A percentile compares a stretch with the other conserved stretches of the same genome.
Conservation (phyloP, 2,113 vertebrate genomes). For the Ploceus nigricollis region DNA sequence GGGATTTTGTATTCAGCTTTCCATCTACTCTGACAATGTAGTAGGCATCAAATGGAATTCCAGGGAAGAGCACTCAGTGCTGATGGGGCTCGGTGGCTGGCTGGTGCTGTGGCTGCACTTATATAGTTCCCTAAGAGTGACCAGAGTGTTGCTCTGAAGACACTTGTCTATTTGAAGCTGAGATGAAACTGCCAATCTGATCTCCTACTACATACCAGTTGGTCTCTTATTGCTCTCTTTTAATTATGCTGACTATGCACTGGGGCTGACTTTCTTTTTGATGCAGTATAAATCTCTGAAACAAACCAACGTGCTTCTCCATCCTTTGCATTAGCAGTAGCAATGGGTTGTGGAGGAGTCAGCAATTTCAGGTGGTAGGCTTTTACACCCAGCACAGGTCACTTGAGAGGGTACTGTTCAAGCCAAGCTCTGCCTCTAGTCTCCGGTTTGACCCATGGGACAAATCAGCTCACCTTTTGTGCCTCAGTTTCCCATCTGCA, state of each 20-base stretch:
- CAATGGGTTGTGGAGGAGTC: neutral
- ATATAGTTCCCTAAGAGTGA: neutral
- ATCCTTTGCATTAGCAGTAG: neutral
- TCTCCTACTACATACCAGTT: neutral
- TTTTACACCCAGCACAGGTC: neutral
- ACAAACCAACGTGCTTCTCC: fast-evolving
- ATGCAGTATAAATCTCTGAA: neutral
- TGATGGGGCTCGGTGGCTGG: fast-evolving
- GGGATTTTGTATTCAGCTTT: neutral
- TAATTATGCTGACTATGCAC: neutral
- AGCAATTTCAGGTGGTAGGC: neutral
- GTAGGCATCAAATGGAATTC: neutral
- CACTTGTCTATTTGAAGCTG: neutral
- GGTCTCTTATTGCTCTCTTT: neutral
- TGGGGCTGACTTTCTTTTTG: neutral
- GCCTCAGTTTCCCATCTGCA: neutral
- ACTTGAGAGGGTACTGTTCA: neutral
- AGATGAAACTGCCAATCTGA: neutral
- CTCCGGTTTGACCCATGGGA: neutral
- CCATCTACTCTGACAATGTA: fast-evolving
- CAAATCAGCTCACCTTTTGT: neutral
- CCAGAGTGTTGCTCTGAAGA: neutral
- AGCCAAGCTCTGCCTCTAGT: neutral
- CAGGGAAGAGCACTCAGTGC: fast-evolving
- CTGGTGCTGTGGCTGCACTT: neutral